phyloP scores from a whole-genome alignment of 2,113 vertebrate species.

The Sander vitreus region DNA sequence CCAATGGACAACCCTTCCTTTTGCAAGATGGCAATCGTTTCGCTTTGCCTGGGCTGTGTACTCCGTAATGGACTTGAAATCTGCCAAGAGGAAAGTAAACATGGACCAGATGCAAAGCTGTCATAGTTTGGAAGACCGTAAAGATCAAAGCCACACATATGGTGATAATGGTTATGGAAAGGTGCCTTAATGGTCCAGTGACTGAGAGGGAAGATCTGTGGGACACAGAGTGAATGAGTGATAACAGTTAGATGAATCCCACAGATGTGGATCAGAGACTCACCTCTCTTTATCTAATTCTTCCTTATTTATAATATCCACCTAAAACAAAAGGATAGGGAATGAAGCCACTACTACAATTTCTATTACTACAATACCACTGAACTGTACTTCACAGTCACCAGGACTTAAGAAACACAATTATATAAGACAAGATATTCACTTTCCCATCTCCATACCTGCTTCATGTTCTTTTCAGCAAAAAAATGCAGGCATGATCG shows the following conservation, averaged over 20 bases:
- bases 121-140: not conserved
- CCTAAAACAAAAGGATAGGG: constrained; percentile 86
- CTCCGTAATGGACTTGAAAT: constrained; percentile 78
- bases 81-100: constrained; percentile 55
- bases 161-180: constrained; percentile 51
- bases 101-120: not conserved
- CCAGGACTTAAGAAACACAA: constrained; percentile 43
- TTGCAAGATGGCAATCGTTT: constrained; percentile 74
- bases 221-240: constrained; percentile 46
- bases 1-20: constrained; percentile 72
- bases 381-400: constrained; percentile 60
- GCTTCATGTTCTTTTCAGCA: constrained; percentile 92
- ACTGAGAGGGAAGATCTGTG: constrained; percentile 57
- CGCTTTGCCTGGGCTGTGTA: constrained; percentile 74
- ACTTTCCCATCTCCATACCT: constrained; percentile 70
- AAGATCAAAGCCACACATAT: constrained; percentile 21
- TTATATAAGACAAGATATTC: not conserved
- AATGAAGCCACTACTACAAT: constrained; percentile 72
- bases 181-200: constrained; percentile 51
- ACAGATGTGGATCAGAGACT: constrained; percentile 71
- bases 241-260: constrained; percentile 53
- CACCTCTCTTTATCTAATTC: constrained; percentile 86
- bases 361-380: constrained; percentile 57
- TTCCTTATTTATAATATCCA: constrained; percentile 86
- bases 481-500: constrained; percentile 85